Evolutionary conservation across 2,113 vertebrate species (phyloP).

Genomic region (Bubo scandiacus): DNA sequence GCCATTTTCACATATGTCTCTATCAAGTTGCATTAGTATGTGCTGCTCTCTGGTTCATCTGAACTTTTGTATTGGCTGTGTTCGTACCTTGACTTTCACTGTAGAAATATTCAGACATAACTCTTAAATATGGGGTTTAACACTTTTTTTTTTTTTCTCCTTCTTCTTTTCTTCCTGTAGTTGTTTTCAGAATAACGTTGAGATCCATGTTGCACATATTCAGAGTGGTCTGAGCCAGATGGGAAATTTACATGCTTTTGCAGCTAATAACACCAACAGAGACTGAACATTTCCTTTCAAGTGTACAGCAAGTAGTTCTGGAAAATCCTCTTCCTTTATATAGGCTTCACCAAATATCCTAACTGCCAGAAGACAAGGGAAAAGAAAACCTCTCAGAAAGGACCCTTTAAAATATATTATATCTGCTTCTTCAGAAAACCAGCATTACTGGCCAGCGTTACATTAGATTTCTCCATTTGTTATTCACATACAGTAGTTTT

Average conservation of each 20-base stretch:
- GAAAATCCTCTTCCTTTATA: slow-evolving; percentile 48
- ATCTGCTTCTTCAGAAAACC: slow-evolving; percentile 69
- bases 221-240: slow-evolving; percentile 99
- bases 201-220: slow-evolving; percentile 98
- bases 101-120: not conserved
- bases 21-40: not conserved
- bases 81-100: not conserved
- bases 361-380: slow-evolving; percentile 66
- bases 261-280: slow-evolving; percentile 96
- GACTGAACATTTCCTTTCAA: slow-evolving; percentile 76
- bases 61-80: not conserved
- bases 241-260: slow-evolving; percentile 96
- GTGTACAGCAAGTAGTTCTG: slow-evolving; percentile 57
- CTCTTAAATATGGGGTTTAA: not conserved
- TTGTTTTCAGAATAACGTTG: slow-evolving; percentile 98
- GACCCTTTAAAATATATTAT: slow-evolving; percentile 49
- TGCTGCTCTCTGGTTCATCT: not conserved
- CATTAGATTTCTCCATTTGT: slow-evolving; percentile 67
- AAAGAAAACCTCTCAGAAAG: slow-evolving; percentile 38
- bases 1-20: not conserved
- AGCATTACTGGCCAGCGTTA: slow-evolving; percentile 66
- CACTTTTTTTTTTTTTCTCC: slow-evolving; percentile 9
- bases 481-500: slow-evolving; percentile 69
- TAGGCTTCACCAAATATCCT: slow-evolving; percentile 71
- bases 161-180: slow-evolving; percentile 61